Conservation (phyloP, 2,797 vertebrate genomes). For the Pristis pectinata region DNA sequence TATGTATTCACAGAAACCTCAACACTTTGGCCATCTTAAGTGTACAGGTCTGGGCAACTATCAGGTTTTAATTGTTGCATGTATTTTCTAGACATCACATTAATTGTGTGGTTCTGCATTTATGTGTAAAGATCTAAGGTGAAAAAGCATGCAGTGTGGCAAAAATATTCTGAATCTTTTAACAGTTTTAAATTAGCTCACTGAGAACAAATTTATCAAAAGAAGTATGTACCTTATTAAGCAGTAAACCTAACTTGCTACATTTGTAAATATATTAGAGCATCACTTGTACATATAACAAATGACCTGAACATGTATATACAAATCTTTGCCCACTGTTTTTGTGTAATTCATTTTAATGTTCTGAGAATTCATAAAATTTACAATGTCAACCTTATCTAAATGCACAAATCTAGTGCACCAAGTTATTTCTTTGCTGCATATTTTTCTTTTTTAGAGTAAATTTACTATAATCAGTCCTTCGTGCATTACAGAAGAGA, state of each 20-base stretch:
- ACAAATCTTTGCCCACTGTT: neutral
- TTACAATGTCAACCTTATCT: neutral
- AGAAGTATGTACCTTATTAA: neutral
- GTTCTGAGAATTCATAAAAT: slow-evolving; percentile 17
- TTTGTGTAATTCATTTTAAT: neutral
- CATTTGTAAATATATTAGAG: neutral
- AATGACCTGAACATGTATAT: neutral
- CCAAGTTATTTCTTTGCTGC: neutral
- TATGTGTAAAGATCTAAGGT: neutral
- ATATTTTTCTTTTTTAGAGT: neutral
- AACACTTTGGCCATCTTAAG: neutral
- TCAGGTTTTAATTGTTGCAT: neutral
- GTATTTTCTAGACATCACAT: neutral
- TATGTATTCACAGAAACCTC: neutral
- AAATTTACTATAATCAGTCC: neutral
- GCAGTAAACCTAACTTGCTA: neutral
- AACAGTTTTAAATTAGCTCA: neutral
- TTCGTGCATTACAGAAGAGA: neutral
- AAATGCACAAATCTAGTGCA: neutral
- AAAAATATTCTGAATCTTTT: neutral
- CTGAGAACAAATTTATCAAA: slow-evolving; percentile 4
- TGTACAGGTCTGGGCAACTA: neutral
- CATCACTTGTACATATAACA: neutral
- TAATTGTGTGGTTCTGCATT: neutral
- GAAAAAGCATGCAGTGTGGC: neutral